Percentiles rank a stretch among this genome's conserved stretches.
These are phyloP conservation scores for Podarcis cretensis DNA, from an alignment of 2,113 vertebrate species.

Conservation along the genomic window DNA sequence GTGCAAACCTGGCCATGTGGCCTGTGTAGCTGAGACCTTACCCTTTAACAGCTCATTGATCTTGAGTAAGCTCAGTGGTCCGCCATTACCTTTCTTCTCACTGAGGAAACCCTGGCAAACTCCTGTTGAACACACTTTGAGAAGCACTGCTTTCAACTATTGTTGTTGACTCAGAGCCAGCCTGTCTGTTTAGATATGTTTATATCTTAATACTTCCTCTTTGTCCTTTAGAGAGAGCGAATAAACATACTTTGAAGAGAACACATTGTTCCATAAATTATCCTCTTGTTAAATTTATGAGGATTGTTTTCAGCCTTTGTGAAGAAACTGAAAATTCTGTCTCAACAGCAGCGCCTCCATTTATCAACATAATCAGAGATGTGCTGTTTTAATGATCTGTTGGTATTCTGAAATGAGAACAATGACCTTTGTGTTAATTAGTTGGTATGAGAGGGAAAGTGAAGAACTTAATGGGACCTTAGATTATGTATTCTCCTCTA, in stretches of 20 bases:
- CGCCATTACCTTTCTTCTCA: neutral
- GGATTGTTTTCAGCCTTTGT: conserved; percentile 16
- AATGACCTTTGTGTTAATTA: conserved; percentile 76
- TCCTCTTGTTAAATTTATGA: conserved; percentile 38
- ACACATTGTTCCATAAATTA: neutral
- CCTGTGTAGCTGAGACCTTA: too few relatives aligned
- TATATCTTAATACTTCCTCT: conserved; percentile 14
- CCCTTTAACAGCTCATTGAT: neutral
- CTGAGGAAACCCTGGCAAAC: neutral
- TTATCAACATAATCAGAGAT: conserved; percentile 54
- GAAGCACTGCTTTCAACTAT: conserved; percentile 21
- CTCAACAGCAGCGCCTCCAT: conserved; percentile 41
- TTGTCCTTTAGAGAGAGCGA: conserved; percentile 21
- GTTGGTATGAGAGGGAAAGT: conserved; percentile 52
- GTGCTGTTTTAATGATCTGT: conserved; percentile 63
- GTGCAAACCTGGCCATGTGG: too few relatives aligned
- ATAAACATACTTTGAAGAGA: conserved; percentile 23
- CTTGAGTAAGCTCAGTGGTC: too few relatives aligned
- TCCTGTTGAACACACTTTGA: neutral
- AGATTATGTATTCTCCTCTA: conserved; percentile 50
- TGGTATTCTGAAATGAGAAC: conserved; percentile 72
- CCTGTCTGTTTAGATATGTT: conserved; percentile 6
- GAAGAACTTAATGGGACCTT: conserved; percentile 45
- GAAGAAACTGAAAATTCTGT: conserved; percentile 45
- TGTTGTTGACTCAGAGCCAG: neutral